Percentiles rank a stretch among this genome's conserved stretches.
Conservation (phyloP, 1,140 invertebrate species). For the Orussus abietinus region DNA sequence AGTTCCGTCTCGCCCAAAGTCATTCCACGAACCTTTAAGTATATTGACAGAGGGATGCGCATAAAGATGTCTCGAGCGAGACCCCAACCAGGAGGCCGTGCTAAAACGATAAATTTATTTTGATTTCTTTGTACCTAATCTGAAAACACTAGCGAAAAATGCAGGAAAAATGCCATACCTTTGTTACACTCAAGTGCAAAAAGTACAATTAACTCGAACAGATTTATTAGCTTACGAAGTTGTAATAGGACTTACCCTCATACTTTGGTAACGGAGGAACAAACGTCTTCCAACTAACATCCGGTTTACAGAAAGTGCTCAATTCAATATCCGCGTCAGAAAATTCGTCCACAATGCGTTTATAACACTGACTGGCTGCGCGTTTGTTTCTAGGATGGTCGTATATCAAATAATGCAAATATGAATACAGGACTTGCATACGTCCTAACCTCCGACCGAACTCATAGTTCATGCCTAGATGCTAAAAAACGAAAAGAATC, state of each 20-base stretch:
- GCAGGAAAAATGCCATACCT: no score
- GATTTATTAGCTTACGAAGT: no score
- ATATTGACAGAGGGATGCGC: slow-evolving; percentile 68
- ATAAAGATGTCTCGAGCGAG: slow-evolving; percentile 69
- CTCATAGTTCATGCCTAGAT: slow-evolving; percentile 48
- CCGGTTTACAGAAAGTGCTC: slow-evolving; percentile 51
- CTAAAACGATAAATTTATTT: no score
- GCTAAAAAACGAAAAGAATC: slow-evolving; percentile 25
- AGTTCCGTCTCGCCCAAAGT: slow-evolving; percentile 59
- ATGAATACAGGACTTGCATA: slow-evolving; percentile 63
- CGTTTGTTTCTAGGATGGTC: slow-evolving; percentile 57
- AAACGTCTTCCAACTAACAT: slow-evolving; percentile 71
- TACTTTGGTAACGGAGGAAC: slow-evolving; percentile 66
- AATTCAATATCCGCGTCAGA: no score
- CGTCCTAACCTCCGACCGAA: slow-evolving; percentile 67
- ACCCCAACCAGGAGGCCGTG: no score
- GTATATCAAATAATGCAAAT: slow-evolving; percentile 68
- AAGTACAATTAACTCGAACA: no score
- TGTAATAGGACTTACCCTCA: slow-evolving; percentile 49
- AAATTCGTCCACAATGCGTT: no score
- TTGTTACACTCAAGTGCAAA: no score
- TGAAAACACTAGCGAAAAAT: no score
- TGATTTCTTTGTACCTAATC: no score
- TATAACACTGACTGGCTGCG: no score
- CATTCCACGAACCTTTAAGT: slow-evolving; percentile 65